Percentiles rank a stretch among this genome's conserved stretches.
These are phyloP conservation scores for Vanessa atalanta DNA, from an alignment of 1,140 invertebrate genomes.

Conservation along the genomic window DNA sequence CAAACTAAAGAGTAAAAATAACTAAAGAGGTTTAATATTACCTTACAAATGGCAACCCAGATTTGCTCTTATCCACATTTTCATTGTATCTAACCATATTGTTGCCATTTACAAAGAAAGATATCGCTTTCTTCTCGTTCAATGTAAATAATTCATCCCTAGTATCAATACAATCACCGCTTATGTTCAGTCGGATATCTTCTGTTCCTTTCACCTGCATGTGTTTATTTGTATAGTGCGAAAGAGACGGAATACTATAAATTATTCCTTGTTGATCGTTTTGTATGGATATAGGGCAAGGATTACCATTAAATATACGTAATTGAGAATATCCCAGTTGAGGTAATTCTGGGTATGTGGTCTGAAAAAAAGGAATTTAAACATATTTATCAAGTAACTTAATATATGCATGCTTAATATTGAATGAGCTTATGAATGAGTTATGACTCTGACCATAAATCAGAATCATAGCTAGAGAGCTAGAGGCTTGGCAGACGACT, in stretches of 20 bases:
- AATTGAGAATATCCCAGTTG: slow-evolving; percentile 83
- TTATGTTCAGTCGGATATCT: slow-evolving; percentile 47
- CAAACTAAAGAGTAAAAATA: background rate
- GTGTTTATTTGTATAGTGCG: slow-evolving; percentile 50
- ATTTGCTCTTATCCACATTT: slow-evolving; percentile 68
- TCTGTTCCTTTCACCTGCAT: slow-evolving; percentile 41
- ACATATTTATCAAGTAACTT: no score
- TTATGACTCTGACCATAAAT: no score
- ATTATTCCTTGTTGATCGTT: slow-evolving; percentile 49
- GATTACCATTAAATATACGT: slow-evolving; percentile 86
- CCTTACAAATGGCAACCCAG: slow-evolving; percentile 66
- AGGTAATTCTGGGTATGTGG: slow-evolving; percentile 85
- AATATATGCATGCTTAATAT: no score
- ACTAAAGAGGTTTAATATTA: slow-evolving; percentile 37
- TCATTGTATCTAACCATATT: slow-evolving; percentile 54
- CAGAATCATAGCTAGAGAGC: no score
- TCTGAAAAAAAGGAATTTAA: slow-evolving; percentile 71
- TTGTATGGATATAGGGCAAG: slow-evolving; percentile 55
- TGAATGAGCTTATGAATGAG: no score
- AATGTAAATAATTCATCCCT: slow-evolving; percentile 48
- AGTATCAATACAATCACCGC: slow-evolving; percentile 50
- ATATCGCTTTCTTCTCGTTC: slow-evolving; percentile 57
- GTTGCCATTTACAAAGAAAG: slow-evolving; percentile 53
- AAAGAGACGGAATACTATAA: slow-evolving; percentile 54
- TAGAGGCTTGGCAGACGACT: no score